Evolutionary conservation across 1,140 invertebrate species (phyloP).

Genomic region (Trichogramma pretiosum): DNA sequence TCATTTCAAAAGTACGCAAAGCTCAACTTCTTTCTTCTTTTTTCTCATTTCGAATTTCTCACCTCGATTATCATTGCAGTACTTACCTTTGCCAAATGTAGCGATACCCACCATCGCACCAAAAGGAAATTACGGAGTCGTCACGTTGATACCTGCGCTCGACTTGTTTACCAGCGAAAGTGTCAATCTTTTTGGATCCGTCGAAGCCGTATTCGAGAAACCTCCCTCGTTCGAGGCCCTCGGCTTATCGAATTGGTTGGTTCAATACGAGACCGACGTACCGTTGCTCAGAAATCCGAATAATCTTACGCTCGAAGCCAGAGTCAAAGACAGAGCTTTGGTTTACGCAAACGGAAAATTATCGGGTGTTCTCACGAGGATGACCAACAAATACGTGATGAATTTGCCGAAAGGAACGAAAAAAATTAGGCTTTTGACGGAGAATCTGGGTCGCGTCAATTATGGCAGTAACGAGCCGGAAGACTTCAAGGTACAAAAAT

Average conservation of each 20-base stretch:
- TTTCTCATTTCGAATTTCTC: background rate
- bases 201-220: slow-evolving; percentile 19
- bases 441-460: slow-evolving; percentile 74
- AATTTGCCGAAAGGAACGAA: slow-evolving; percentile 47
- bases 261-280: slow-evolving; percentile 60
- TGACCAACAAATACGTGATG: slow-evolving; percentile 42
- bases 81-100: slow-evolving; percentile 35
- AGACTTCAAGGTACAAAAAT: slow-evolving; percentile 56
- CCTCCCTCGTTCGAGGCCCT: slow-evolving; percentile 58
- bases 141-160: slow-evolving; percentile 42
- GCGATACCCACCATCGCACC: slow-evolving; percentile 41
- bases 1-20: slow-evolving; percentile 50
- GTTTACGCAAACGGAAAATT: slow-evolving; percentile 59
- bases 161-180: slow-evolving; percentile 35
- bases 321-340: slow-evolving; percentile 60
- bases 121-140: slow-evolving; percentile 48
- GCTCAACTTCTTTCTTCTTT: slow-evolving; percentile 1
- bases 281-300: slow-evolving; percentile 50
- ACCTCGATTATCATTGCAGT: slow-evolving; percentile 31
- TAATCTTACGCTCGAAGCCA: slow-evolving; percentile 29
- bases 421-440: slow-evolving; percentile 60
- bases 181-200: slow-evolving; percentile 25
- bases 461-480: slow-evolving; percentile 53
- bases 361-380: slow-evolving; percentile 53
- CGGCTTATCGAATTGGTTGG: slow-evolving; percentile 53